Evolutionary conservation across 1,140 invertebrate genomes (phyloP), one percentile per base, ranked within the genome.

Genomic region (Dysdera silvatica): DNA sequence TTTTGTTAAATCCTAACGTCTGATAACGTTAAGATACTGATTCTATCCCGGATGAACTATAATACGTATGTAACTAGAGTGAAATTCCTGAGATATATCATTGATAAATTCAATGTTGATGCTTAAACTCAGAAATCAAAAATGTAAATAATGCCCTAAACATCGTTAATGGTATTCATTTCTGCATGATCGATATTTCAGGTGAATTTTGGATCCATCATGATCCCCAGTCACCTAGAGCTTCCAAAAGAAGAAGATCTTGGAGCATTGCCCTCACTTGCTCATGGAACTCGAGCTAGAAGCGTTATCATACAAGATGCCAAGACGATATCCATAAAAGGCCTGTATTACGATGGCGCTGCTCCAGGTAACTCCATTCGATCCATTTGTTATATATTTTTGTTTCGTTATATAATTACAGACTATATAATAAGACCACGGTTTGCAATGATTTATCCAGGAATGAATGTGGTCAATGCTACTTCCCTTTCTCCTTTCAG

Each of bases 191-290:
- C 16, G 20, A 60, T 53, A 29, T 52, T 57, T 51, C 26, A 69
- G 51, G 54, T 57, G 3, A 87, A 93, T 77, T 94, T 94, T 73
- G 91, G 89, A 1, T 87, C 92, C 75, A 81, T 95, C 8, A 74
- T 82, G 61, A 83, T 95, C 57, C 87, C 89, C 0, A 74, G 78
- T 32, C 77, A 82, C 23, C 75, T 87, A 26, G 91, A 91, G 75
- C 20, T 48, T 23, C 69, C 70, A 2, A 56, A 45, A 53, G 47
- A 60, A 35, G 26, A 24, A 0, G 37, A 62, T 23, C 41, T 71
- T 18, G 70, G 70, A 3, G 37, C 69, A 7, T 33, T 71, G 12
- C 51, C 53, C 3, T 57, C 67, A 3, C 51, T 68, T n/a, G 59
- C 64, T n/a, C 83, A 88, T 71, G 81, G 80, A 31, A 83, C 88